Base-by-base conservation (phyloP, 2,113 vertebrate species). In the Macquaria australasica region DNA sequence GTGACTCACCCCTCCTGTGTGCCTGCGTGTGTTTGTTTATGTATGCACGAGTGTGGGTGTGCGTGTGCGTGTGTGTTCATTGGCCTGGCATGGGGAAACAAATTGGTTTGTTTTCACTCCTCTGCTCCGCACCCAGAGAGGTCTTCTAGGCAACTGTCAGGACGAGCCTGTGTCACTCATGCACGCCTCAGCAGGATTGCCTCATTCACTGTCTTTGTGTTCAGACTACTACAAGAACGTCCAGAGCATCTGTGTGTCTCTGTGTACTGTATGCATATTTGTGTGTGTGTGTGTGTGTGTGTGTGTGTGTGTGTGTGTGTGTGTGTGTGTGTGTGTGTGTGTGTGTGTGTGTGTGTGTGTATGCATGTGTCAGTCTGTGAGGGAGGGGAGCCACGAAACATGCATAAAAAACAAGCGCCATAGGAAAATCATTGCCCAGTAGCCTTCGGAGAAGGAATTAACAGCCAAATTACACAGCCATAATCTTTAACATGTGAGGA, bases 81-180 rank as follows among this genome's bases (percentile, higher is more conserved):
- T 88, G 91, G 87, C 82, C 80, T 88, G 88, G 90, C 89, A 86
- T 83, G 87, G 74, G 71, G 88, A 92, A 91, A 90, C 77, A 93
- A 95, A 94, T 90, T 83, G 88, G 83, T 90, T 90, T 89, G 91
- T 91, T 91, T 93, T 93, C 88, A 81, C 72, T 89, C 73, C 77
- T 89, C 74, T 84, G 86, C 86, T 81, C 78, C 11, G 63, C 87
- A 74, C 85, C 86, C 91, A 83, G 86, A 73, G 88, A 92, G 91
- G 89, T 91, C 81, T 92, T 87, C 86, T 60, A 87, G 88, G 87
- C 88, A 83, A 87, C 86, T 90, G 92, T 92, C 91, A 91, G 89
- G 89, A 90, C 37, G 51, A 77, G 85, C 87, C 64, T 60, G 79
- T 89, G 89, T 93, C 92, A 89, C 81, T 91, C 90, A 89, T 58